Percentiles rank a stretch among this genome's conserved stretches.
These are phyloP conservation scores for Diuraphis noxia DNA, from an alignment of 1,140 invertebrate genomes.

Conservation along the genomic window DNA sequence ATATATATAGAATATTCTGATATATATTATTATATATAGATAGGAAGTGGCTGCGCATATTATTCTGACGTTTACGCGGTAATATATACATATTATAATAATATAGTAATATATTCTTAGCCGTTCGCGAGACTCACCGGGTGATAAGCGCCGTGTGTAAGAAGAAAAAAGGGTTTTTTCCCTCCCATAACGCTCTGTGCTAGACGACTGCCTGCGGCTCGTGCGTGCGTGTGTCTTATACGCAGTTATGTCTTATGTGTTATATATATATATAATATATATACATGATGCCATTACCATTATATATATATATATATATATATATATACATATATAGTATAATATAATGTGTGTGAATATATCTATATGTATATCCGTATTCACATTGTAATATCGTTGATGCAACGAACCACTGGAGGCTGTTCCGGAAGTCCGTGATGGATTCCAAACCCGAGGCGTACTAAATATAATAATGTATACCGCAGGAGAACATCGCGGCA, in stretches of 20 bases:
- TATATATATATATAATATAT: not conserved
- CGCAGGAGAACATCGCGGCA: not conserved
- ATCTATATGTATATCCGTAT: not conserved
- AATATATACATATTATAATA: not conserved
- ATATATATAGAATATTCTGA: too few relatives aligned
- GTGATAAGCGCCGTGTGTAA: not conserved
- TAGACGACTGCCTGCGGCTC: not conserved
- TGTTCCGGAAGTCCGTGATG: conserved; percentile 30
- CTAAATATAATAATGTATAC: not conserved
- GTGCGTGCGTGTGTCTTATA: not conserved
- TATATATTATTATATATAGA: too few relatives aligned
- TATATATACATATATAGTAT: not conserved
- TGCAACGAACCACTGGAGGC: not conserved
- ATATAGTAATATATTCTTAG: not conserved
- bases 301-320: not conserved
- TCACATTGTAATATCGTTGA: not conserved
- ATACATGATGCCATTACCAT: too few relatives aligned
- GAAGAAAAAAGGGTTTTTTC: not conserved
- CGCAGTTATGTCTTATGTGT: not conserved
- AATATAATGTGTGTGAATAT: not conserved
- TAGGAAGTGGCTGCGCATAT: not conserved
- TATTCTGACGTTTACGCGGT: not conserved
- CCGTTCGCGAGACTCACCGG: not conserved
- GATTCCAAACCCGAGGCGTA: not conserved
- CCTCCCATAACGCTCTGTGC: not conserved